These are phyloP conservation scores for Maniola hyperantus DNA, from an alignment of 2,888 invertebrate species.

Conservation along the genomic window DNA sequence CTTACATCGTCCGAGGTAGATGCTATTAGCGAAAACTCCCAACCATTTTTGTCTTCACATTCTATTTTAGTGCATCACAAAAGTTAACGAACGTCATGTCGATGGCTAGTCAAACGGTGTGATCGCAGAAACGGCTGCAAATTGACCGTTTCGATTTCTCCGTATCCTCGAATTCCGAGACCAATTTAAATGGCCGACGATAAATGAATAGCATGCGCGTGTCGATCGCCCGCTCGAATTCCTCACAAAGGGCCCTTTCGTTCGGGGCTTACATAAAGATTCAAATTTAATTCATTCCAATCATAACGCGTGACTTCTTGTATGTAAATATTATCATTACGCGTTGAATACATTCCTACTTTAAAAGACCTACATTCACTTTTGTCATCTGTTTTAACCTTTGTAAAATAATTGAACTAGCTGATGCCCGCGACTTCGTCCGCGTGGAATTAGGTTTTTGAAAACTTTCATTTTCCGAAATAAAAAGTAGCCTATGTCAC, in stretches of 20 bases:
- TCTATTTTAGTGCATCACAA: background rate
- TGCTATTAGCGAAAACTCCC: background rate
- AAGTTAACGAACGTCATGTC: slow-evolving; percentile 1
- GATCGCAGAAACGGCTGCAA: slow-evolving; percentile 35
- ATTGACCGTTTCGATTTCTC: slow-evolving; percentile 45
- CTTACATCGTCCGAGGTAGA: background rate
- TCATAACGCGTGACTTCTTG: slow-evolving; percentile 37
- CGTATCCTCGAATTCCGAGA: slow-evolving; percentile 45
- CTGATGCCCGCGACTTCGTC: too few relatives aligned
- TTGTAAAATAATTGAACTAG: background rate
- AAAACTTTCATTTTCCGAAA: too few relatives aligned
- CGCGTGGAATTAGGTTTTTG: too few relatives aligned
- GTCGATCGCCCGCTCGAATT: slow-evolving; percentile 61
- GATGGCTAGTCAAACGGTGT: slow-evolving; percentile 16
- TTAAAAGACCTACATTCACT: slow-evolving; percentile 23
- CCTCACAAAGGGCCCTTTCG: slow-evolving; percentile 62
- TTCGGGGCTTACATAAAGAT: slow-evolving; percentile 44
- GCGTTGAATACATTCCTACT: slow-evolving; percentile 6
- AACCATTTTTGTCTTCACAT: background rate
- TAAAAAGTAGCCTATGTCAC: too few relatives aligned
- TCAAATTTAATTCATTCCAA: slow-evolving; percentile 24
- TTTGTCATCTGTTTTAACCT: slow-evolving; percentile 23
- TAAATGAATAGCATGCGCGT: slow-evolving; percentile 54
- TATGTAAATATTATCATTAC: slow-evolving; percentile 17
- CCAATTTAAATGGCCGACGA: slow-evolving; percentile 53